Evolutionary conservation across 2,888 invertebrate species (phyloP), one percentile per base, ranked within the genome.

Genomic region (Drosophila anceps): DNA sequence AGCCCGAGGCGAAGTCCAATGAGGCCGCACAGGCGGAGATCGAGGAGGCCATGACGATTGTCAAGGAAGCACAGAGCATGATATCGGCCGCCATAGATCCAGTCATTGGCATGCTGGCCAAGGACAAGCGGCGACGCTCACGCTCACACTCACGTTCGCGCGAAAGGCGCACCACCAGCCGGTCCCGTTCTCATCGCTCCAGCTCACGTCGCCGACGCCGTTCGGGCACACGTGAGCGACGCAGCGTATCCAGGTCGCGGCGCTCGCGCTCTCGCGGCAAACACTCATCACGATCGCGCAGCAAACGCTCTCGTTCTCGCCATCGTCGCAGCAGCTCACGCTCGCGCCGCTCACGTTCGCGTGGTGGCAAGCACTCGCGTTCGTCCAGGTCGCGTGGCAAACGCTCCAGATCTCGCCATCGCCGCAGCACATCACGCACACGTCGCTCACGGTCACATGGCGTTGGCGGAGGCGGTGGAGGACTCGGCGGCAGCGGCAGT

Each of bases 11-110:
- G 0, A 98, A 98, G 92, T 98, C 98, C 81, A 98, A 98, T 91
- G 98, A 98, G 92, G 98, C 98, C 1, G 98, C 98, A 0, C 97
- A 98, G 90, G 95, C 97, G 50, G 98, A 98, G 93, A 98, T 99
- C 64, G 98, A 98, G 92, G 98, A 98, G 92, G 98, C 98, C 0
- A 98, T 99, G 98, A 97, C 98, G 51, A 94, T 98, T 74, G 98
- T 98, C 0, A 98, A 98, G 91, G 98, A 99, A 93, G 98, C 98
- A 0, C 98, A 98, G 93, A 97, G 97, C 92, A 95, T 98, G 88
- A 98, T 99, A 76, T 97, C 98, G 0, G 98, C 98, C 10, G 97
- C 98, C 15, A 98, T 98, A 75, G 98, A 98, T 93, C 97, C 97
- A 0, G 97, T 97, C 63, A 97, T 97, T 84, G 97, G 97, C 8